A percentile compares a stretch with the other conserved stretches of the same genome.
phyloP scores from a whole-genome alignment of 2,797 vertebrate species.

The Sebastiscus albofasciatus region DNA sequence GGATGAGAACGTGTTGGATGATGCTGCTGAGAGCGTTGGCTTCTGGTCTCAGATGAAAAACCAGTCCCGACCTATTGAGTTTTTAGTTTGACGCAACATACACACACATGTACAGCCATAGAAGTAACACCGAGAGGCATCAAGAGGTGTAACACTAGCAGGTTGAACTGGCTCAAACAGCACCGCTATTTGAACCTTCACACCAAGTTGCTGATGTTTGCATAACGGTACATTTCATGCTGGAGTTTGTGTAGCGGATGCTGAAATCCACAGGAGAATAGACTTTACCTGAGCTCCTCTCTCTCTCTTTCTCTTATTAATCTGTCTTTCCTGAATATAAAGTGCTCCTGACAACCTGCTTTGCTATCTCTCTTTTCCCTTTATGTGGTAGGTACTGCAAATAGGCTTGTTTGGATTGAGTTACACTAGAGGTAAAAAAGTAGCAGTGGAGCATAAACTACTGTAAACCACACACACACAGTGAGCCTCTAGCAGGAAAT shows the following conservation, averaged over 20 bases:
- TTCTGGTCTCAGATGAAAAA: neutral
- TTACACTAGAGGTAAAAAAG: constrained; percentile 9
- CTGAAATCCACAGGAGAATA: neutral
- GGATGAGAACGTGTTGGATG: neutral
- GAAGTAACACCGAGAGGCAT: neutral
- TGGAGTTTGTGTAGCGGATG: neutral
- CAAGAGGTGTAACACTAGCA: neutral
- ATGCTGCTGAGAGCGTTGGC: neutral
- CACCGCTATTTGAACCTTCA: neutral
- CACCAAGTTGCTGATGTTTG: neutral
- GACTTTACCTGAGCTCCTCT: neutral
- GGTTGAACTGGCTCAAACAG: neutral
- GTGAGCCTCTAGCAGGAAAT: constrained; percentile 2
- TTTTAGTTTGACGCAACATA: no score
- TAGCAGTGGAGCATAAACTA: constrained; percentile 4
- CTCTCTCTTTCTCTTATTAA: neutral
- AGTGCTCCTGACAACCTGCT: neutral
- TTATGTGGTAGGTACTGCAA: neutral
- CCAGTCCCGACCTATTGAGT: neutral
- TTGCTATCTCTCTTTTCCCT: neutral
- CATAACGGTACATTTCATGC: neutral
- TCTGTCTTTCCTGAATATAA: neutral
- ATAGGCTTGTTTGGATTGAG: constrained; percentile 5
- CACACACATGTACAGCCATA: neutral
- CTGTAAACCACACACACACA: constrained; percentile 1